phyloP scores from a whole-genome alignment of 1,140 invertebrate species.

The Penaeus vannamei region DNA sequence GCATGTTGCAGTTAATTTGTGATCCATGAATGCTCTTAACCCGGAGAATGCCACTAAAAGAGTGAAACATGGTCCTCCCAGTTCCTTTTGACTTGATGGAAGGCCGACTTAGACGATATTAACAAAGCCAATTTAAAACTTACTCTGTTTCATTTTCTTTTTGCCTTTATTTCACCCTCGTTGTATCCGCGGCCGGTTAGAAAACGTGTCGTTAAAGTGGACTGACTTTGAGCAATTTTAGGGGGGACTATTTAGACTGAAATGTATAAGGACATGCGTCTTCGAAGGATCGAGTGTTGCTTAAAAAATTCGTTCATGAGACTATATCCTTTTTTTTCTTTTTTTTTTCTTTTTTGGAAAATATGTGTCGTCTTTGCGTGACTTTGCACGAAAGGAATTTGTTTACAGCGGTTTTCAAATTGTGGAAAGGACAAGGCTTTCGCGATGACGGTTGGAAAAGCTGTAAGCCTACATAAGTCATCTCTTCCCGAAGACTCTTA shows the following conservation, averaged over 20 bases:
- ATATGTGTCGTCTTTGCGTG: too few relatives aligned
- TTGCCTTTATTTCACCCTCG: too few relatives aligned
- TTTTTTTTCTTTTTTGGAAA: too few relatives aligned
- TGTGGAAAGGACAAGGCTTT: too few relatives aligned
- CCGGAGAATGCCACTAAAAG: conserved; percentile 39
- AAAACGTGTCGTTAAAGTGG: conserved; percentile 1
- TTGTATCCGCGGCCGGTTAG: too few relatives aligned
- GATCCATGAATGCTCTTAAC: conserved; percentile 38
- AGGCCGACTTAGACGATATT: conserved; percentile 8
- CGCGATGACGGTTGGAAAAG: too few relatives aligned
- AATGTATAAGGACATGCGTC: background rate
- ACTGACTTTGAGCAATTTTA: background rate
- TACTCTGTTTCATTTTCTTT: background rate
- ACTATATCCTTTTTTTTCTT: too few relatives aligned
- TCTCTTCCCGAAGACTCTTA: too few relatives aligned
- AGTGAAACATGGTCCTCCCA: conserved; percentile 23
- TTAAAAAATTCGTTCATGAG: too few relatives aligned
- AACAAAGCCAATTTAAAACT: conserved; percentile 18
- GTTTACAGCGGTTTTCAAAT: too few relatives aligned
- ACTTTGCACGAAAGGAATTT: too few relatives aligned
- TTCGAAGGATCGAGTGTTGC: background rate
- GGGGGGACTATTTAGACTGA: background rate
- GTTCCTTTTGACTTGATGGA: conserved; percentile 32
- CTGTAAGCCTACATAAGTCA: too few relatives aligned
- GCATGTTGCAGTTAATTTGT: conserved; percentile 37